Percentiles rank a stretch among this genome's conserved stretches.
phyloP scores from a whole-genome alignment of 2,113 vertebrate genomes.

The Centropristis striata region DNA sequence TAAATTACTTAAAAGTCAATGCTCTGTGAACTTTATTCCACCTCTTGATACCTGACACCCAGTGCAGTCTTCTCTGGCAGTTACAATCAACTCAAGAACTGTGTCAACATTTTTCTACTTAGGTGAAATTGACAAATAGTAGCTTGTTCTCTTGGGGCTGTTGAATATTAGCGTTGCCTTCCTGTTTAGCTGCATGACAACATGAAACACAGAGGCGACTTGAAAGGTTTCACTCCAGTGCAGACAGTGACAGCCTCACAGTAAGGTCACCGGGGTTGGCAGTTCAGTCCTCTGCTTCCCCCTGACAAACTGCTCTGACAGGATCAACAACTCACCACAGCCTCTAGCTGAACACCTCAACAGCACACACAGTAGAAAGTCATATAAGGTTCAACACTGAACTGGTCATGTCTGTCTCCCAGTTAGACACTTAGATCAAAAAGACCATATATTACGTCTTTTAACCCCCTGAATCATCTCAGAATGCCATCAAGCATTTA shows the following conservation, averaged over 20 bases:
- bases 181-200: conserved; percentile 1
- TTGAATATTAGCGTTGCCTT: background rate
- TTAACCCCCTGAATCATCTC: background rate
- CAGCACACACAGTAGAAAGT: conserved; percentile 7
- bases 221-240: conserved; percentile 2
- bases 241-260: conserved; percentile 8
- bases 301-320: conserved; percentile 40
- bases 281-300: background rate
- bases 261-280: conserved; percentile 20
- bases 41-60: background rate
- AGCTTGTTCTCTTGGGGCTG: background rate
- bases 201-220: background rate
- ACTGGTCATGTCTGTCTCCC: background rate
- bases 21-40: background rate
- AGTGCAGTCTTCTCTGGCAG: background rate
- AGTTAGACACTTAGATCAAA: background rate
- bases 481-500: background rate
- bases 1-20: background rate
- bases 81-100: background rate
- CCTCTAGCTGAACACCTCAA: background rate
- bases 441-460: background rate
- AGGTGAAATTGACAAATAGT: background rate
- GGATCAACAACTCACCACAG: conserved; percentile 30
- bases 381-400: background rate
- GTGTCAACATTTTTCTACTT: background rate